Evolutionary conservation across 2,797 vertebrate genomes (phyloP).

Genomic region (Dryobates pubescens): DNA sequence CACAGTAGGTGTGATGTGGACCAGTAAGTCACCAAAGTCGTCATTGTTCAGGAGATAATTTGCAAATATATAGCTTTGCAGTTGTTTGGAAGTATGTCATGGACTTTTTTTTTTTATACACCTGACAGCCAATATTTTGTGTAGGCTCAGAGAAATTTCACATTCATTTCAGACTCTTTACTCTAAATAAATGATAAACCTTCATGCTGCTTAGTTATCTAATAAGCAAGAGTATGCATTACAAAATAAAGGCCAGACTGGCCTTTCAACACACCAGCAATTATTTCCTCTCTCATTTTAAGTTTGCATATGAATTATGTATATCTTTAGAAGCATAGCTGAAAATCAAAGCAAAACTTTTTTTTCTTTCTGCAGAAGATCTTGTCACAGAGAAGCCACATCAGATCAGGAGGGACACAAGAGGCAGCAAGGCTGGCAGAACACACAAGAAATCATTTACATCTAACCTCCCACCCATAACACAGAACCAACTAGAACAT

Average conservation of each 20-base stretch:
- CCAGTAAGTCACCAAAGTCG: conserved; percentile 30
- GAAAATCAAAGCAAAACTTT: background rate
- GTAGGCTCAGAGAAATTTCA: conserved; percentile 1
- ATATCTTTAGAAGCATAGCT: background rate
- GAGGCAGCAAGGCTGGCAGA: background rate
- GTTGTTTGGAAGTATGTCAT: conserved; percentile 37
- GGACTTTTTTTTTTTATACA: conserved; percentile 29
- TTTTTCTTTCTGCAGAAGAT: background rate
- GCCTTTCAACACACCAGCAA: background rate
- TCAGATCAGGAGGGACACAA: background rate
- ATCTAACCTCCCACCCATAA: background rate
- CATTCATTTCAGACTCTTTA: conserved; percentile 52
- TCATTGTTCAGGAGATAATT: conserved; percentile 50
- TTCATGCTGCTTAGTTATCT: background rate
- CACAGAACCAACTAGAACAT: background rate
- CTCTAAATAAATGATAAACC: conserved; percentile 44
- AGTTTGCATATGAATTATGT: background rate
- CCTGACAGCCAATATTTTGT: conserved; percentile 4
- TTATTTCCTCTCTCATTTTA: background rate
- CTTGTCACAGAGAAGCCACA: background rate
- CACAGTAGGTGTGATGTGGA: conserved; percentile 31
- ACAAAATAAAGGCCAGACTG: background rate
- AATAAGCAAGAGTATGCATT: background rate
- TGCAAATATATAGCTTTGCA: conserved; percentile 26
- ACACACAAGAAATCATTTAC: background rate